Base-by-base conservation (phyloP, 1,140 invertebrate species). In the Pogonognathellus flavescens region DNA sequence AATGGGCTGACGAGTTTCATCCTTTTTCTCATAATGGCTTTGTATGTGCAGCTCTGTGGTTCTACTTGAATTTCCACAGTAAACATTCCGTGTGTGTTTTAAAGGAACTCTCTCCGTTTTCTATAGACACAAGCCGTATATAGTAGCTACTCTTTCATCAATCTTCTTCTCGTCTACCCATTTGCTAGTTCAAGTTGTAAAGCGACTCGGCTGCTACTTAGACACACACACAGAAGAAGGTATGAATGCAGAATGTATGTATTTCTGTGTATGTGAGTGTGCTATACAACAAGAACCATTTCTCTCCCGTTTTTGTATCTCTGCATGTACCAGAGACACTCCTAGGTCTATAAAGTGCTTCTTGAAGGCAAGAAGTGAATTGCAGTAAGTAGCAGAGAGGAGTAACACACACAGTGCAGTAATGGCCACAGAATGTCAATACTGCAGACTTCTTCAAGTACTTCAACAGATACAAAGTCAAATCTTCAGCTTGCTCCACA, bases 1-100 rank as follows among this genome's bases (percentile, higher is more conserved):
- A 76, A 76, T 76, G 70, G 70, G 70, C 70, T 76, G 70, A 76
- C 70, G 70, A 76, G 70, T 76, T 76, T 76, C 41, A 76, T 76
- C 70, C 70, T 76, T 76, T 76, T 76, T 31, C 31, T 16, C 49
- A 76, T 76, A 76, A 76, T 76, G 31, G 70, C 20, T 25, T 25
- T 66, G 62, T 66, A 66, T 25, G 70, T 50, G 25, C n/a, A 31
- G 49, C 41, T 50, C 70, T 76, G 70, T 76, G 70, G 70, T 76
- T 76, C 25, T 76, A 49, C 25, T 31, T 49, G 11, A 13, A 50
- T 16, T 76, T 50, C 16, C 49, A 41, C 31, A 3, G 31, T 41
- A 41, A 41, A 41, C 31, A 41, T 41, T 41, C 31, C 31, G 31
- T 41, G 31, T 41, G 31, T 41, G 31, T 41, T 3, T 41, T 41